A percentile compares a stretch with the other conserved stretches of the same genome.
Conservation (phyloP, 2,797 vertebrate genomes). For the Ceryle rudis region DNA sequence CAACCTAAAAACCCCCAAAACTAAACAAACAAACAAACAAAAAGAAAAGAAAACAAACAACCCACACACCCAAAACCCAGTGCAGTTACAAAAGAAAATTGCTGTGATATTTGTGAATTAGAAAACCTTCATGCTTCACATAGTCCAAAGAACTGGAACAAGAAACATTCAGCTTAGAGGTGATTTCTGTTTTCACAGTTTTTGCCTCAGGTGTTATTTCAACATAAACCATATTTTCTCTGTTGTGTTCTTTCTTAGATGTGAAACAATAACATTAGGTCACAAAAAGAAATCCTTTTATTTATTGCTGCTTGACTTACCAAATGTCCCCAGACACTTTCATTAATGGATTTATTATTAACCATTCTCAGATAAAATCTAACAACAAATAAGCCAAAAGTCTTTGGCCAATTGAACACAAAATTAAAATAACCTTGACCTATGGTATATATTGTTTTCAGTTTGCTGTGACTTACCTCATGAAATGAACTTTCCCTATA, state of each 20-base stretch:
- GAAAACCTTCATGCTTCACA: background rate
- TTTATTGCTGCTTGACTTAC: slow-evolving; percentile 13
- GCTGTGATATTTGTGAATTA: background rate
- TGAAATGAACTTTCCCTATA: background rate
- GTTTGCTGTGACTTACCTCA: background rate
- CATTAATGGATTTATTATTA: slow-evolving; percentile 2
- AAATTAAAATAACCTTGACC: slow-evolving; percentile 26
- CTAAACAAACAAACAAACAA: no score
- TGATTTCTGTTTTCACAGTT: background rate
- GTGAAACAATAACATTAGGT: background rate
- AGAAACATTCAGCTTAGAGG: background rate
- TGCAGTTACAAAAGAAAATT: background rate
- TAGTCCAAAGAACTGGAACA: background rate
- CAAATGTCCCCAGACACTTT: background rate
- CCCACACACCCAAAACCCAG: background rate
- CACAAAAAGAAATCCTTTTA: slow-evolving; percentile 2
- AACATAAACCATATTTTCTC: background rate
- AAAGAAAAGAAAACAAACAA: no score
- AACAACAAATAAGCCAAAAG: background rate
- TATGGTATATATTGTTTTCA: background rate
- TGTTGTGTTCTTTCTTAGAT: background rate
- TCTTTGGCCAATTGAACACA: background rate
- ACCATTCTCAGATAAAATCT: background rate
- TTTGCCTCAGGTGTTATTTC: background rate
- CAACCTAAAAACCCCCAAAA: no score